phyloP scores from a whole-genome alignment of 2,888 invertebrate species.

The Cerastis leucographa region DNA sequence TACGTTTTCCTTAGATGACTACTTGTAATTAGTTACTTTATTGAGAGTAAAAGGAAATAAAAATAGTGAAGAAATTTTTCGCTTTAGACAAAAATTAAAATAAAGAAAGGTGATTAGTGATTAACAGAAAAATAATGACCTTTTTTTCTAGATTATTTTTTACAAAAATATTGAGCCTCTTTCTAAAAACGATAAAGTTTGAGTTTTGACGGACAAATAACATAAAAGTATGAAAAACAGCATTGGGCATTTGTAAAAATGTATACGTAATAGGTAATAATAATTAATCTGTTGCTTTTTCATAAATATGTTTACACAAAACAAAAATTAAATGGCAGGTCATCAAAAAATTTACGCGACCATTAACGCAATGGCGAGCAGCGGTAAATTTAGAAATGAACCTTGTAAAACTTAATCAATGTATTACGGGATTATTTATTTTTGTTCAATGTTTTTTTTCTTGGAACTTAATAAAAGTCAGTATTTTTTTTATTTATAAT shows the following conservation, averaged over 20 bases:
- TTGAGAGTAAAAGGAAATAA: not conserved
- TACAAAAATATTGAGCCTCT: not conserved
- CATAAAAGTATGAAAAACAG: not conserved
- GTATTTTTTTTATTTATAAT: not conserved
- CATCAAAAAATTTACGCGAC: conserved; percentile 12
- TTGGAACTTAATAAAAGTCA: conserved; percentile 14
- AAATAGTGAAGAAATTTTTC: not conserved
- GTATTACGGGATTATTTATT: not conserved
- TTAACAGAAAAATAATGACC: not conserved
- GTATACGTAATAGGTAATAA: not conserved
- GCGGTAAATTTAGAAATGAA: conserved; percentile 26
- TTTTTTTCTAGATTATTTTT: not conserved
- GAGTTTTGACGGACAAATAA: not conserved
- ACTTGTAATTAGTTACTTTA: not conserved
- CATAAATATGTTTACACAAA: conserved; percentile 19
- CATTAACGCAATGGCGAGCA: conserved; percentile 22
- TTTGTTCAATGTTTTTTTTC: not conserved
- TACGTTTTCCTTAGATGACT: conserved; percentile 17
- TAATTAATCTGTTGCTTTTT: not conserved
- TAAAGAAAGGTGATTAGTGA: not conserved
- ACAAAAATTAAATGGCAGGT: conserved; percentile 11
- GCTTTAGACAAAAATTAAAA: not conserved
- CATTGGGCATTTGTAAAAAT: not conserved
- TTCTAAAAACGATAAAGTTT: not conserved
- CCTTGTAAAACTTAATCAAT: not conserved